These are phyloP conservation scores for Chrysotoxum bicinctum DNA, from an alignment of 2,888 invertebrate genomes.

Conservation along the genomic window DNA sequence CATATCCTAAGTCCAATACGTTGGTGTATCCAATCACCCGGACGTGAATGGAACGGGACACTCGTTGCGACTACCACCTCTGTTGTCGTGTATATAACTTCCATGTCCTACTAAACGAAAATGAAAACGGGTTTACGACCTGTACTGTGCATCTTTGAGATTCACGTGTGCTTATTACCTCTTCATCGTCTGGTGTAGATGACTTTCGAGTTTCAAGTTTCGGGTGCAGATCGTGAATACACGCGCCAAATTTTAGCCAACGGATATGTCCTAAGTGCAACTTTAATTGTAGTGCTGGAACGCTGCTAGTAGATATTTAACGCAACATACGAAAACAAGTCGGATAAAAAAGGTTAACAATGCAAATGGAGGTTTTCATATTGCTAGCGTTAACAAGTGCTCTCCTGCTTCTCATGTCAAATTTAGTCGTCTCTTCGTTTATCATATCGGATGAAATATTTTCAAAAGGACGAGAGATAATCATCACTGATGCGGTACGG, in stretches of 20 bases:
- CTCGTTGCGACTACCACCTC: background rate
- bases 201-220: slow-evolving; percentile 41
- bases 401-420: slow-evolving; percentile 19
- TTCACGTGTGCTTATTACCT: slow-evolving; percentile 53
- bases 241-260: slow-evolving; percentile 22
- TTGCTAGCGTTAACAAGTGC: slow-evolving; percentile 48
- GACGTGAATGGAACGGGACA: slow-evolving; percentile 18
- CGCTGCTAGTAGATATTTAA: slow-evolving; percentile 1
- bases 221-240: slow-evolving; percentile 6
- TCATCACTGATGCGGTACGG: slow-evolving; percentile 81
- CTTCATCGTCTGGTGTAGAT: slow-evolving; percentile 41
- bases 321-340: background rate
- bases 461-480: slow-evolving; percentile 77
- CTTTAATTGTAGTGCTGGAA: slow-evolving; percentile 36
- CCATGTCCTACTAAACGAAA: slow-evolving; percentile 63
- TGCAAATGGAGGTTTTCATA: slow-evolving; percentile 50
- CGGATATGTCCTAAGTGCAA: slow-evolving; percentile 42
- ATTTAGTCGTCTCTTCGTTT: slow-evolving; percentile 21
- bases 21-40: slow-evolving; percentile 10
- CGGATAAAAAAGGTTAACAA: slow-evolving; percentile 54
- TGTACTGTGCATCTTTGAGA: slow-evolving; percentile 24
- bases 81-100: slow-evolving; percentile 10
- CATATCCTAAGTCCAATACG: background rate
- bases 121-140: slow-evolving; percentile 64
- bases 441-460: slow-evolving; percentile 40